Evolutionary conservation across 2,888 invertebrate species (phyloP), one percentile per base, ranked within the genome.

Genomic region (Muschampia plurimacula): DNA sequence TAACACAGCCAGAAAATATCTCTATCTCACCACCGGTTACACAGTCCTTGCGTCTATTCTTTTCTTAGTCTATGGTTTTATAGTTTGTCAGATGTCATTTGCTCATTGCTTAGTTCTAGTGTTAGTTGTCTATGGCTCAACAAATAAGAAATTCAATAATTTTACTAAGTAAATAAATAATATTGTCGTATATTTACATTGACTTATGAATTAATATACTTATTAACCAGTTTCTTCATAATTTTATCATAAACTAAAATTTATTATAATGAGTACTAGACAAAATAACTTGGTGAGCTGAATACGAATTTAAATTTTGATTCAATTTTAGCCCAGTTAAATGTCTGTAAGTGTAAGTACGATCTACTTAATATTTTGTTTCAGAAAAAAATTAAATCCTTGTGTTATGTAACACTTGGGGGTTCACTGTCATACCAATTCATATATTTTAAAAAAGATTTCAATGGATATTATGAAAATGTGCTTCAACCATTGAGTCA

Each of bases 381-480:
- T 62, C 88, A 96, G 96, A 94, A 95, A 81, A 97, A 97, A 92
- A 77, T 97, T 0, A 96, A 95, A 83, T 97, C 97, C 0, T 84
- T 97, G 49, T 88, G 96, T 36, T 91, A 95, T 73, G 90, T 98
- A 3, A 95, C 96, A n/a, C 77, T 95, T 41, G 96, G 97, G 9
- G 97, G 97, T 28, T 85, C 95, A 9, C 83, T 95, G 22, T 90
- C 96, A 1, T 98, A 97, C 86, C 94, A 95, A 73, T 96, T 96
- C 0, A 91, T 97, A 73, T 96, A 96, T 82, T 88, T 97, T 60
- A 97, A 96, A 84, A 96, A 96, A 81, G 96, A 97, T 77, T 96
- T 98, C 84, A 96, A 97, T 83, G 96, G 95, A 77, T 98, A 98
- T 87, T 98, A 98, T 87, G 95, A 95, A 67, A 93, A 96, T 74